Evolutionary conservation across 1,140 invertebrate genomes (phyloP).

Genomic region (Onthophagus taurus): DNA sequence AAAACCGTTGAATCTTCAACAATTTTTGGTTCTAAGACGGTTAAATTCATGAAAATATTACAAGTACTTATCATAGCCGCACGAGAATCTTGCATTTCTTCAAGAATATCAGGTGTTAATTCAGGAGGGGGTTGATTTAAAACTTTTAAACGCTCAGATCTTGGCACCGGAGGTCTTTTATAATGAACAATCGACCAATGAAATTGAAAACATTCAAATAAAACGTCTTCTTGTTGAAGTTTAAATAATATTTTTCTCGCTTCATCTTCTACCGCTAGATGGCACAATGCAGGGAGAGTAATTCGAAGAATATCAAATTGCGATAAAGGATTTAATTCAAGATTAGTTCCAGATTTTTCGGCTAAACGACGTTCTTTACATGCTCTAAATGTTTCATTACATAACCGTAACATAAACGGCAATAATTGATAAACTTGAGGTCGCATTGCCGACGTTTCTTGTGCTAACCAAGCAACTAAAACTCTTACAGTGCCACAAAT

Average conservation of each 20-base stretch:
- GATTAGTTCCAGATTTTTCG: conserved; percentile 51
- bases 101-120: conserved; percentile 57
- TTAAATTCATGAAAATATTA: conserved; percentile 87
- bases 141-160: conserved; percentile 62
- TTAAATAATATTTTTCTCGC: conserved; percentile 72
- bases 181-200: conserved; percentile 82
- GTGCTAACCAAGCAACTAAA: conserved; percentile 77
- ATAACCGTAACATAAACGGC: conserved; percentile 66
- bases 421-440: conserved; percentile 69
- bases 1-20: conserved; percentile 70
- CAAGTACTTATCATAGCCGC: conserved; percentile 77
- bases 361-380: conserved; percentile 50
- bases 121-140: conserved; percentile 64
- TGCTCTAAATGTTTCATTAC: conserved; percentile 74
- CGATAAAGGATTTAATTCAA: conserved; percentile 51
- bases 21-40: conserved; percentile 73
- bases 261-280: conserved; percentile 82
- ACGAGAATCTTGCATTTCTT: conserved; percentile 74
- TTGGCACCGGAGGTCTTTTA: conserved; percentile 69
- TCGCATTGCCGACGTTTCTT: conserved; percentile 84
- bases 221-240: conserved; percentile 66
- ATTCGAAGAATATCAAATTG: conserved; percentile 66
- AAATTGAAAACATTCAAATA: conserved; percentile 69
- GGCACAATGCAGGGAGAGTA: conserved; percentile 78
- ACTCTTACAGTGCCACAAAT: conserved; percentile 75